Evolutionary conservation across 1,140 invertebrate species (phyloP), one percentile per base, ranked within the genome.

Genomic region (Drepana arcuata): DNA sequence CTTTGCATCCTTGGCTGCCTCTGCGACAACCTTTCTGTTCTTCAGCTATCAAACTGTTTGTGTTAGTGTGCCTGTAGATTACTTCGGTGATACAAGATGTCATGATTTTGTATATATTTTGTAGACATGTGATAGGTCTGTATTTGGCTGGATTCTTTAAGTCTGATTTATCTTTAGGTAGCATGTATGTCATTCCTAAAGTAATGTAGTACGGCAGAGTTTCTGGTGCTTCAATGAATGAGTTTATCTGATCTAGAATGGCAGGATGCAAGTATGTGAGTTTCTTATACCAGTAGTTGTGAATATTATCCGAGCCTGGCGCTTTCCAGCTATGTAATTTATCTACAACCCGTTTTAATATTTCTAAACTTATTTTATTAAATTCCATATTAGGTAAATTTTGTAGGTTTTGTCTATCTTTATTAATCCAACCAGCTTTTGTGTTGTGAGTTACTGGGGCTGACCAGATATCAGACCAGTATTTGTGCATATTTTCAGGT

Each of bases 261-360:
- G 12, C 15, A 23, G 41, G 38, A 16, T 45, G 37, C 15, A 10
- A 34, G 7, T 23, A 33, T n/a, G 41, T 44, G 7, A 50, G 18
- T 31, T 43, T 43, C 16, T 50, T 44, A 12, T 49, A 49, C 41
- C 47, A 49, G 11, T 16, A 44, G 14, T 49, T 49, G 11, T 49
- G 47, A 16, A 44, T 50, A 7, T 50, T 44, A 29, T 45, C 48
- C 1, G 34, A 31, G 2, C 48, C 48, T 4, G 48, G 36, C 9
- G 48, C 27, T 24, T 50, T 50, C 41, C 48, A 50, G 12, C 45
- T 44, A 23, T 44, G 40, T 9, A 16, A 2, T 2, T 10, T 16
- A 2, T 15, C n/a, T 31, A 31, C 4, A 5, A 21, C 18, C 10
- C 14, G 12, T 31, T 31, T 31, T 1, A 31, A 10, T 31, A 7